Evolutionary conservation across 2,888 invertebrate species (phyloP).

Genomic region (Tinea pellionella): DNA sequence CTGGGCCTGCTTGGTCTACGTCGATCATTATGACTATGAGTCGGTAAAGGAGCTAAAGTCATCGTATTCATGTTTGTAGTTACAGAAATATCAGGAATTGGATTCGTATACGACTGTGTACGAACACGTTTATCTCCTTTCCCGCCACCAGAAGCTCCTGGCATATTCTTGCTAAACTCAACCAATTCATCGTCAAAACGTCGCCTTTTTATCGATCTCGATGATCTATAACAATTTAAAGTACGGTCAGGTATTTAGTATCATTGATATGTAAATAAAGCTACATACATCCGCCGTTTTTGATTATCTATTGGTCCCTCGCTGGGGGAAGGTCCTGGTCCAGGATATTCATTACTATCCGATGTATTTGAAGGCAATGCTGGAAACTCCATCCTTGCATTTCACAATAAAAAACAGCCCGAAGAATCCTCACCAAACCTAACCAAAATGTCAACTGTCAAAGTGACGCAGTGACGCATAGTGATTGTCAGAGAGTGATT

Average conservation of each 20-base stretch:
- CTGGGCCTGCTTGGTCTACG: constrained; percentile 50
- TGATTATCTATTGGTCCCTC: constrained; percentile 50
- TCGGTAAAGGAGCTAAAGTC: constrained; percentile 17
- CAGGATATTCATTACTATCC: constrained; percentile 41
- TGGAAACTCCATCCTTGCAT: constrained; percentile 43
- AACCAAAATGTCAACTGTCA: too few relatives aligned
- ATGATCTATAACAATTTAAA: constrained; percentile 74
- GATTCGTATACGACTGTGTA: constrained; percentile 62
- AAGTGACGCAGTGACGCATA: too few relatives aligned
- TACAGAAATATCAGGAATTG: constrained; percentile 54
- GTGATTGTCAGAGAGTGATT: too few relatives aligned
- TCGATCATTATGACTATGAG: constrained; percentile 20
- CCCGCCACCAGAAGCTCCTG: constrained; percentile 61
- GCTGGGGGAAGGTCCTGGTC: constrained; percentile 30
- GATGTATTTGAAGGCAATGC: constrained; percentile 50
- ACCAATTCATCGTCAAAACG: constrained; percentile 98
- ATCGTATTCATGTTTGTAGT: constrained; percentile 14
- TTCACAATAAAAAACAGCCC: background rate
- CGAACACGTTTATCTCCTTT: constrained; percentile 59
- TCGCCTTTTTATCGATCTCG: constrained; percentile 92
- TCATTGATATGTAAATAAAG: background rate
- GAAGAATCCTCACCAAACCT: too few relatives aligned
- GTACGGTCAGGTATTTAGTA: background rate
- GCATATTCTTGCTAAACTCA: constrained; percentile 84
- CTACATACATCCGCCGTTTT: constrained; percentile 51